Evolutionary conservation across 2,797 vertebrate species (phyloP).

Genomic region (Hozukius guyotensis): DNA sequence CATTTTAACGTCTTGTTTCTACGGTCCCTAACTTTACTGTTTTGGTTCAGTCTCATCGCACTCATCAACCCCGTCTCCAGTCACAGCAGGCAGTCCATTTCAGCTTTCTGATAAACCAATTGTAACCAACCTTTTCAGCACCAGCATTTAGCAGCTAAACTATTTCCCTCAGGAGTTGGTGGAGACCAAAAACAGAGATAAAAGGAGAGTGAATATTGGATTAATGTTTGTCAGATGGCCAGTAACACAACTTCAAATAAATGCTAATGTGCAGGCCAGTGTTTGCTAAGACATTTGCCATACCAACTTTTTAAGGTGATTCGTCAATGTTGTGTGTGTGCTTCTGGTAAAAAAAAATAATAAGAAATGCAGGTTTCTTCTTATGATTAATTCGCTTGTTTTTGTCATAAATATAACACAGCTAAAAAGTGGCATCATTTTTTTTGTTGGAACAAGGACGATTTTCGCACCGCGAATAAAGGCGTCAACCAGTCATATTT

Average conservation of each 20-base stretch:
- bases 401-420: no score
- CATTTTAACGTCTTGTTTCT: neutral
- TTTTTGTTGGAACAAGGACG: fast-evolving
- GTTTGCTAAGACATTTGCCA: neutral
- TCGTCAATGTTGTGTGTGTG: neutral
- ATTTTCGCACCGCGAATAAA: no score
- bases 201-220: neutral
- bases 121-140: neutral
- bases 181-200: neutral
- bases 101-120: neutral
- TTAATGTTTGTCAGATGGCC: neutral
- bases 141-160: no score
- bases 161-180: neutral
- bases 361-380: no score
- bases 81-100: no score
- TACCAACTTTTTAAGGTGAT: neutral
- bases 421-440: no score
- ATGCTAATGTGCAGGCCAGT: neutral
- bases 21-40: neutral
- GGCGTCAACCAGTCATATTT: no score
- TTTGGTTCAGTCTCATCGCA: no score
- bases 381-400: no score
- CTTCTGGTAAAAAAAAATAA: no score
- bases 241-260: neutral
- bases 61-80: fast-evolving